These are phyloP conservation scores for Rutilus rutilus DNA, from an alignment of 2,113 vertebrate genomes.

Conservation along the genomic window DNA sequence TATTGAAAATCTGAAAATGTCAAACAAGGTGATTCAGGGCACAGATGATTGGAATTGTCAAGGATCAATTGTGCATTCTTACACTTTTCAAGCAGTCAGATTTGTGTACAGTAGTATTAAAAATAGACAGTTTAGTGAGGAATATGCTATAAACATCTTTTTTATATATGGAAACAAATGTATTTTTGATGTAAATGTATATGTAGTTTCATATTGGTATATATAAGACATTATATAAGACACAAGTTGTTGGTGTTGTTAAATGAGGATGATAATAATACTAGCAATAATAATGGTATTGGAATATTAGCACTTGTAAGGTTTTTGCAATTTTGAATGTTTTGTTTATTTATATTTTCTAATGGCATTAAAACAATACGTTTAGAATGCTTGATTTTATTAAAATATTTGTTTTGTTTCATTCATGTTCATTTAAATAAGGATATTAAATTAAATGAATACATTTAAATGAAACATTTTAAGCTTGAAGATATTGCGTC, in stretches of 20 bases:
- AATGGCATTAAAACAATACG: background rate
- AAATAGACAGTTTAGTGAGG: background rate
- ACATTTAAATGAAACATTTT: background rate
- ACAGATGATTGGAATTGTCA: background rate
- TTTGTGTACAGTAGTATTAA: background rate
- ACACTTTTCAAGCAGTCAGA: background rate
- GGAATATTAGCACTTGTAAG: no score
- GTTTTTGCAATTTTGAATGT: background rate
- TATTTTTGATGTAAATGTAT: background rate
- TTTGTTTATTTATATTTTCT: background rate
- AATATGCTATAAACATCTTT: background rate
- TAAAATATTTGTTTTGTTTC: background rate
- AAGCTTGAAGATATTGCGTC: slow-evolving; percentile 52
- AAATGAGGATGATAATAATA: background rate
- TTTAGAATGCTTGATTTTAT: background rate
- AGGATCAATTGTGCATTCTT: slow-evolving; percentile 19
- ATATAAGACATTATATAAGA: no score
- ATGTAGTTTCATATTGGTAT: no score
- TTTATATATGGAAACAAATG: background rate
- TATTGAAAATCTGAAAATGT: background rate
- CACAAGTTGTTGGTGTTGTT: no score
- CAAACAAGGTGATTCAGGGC: background rate
- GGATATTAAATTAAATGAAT: background rate
- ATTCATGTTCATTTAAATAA: background rate
- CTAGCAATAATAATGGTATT: no score